phyloP scores from a whole-genome alignment of 2,797 vertebrate genomes.

The Hirundo rustica region DNA sequence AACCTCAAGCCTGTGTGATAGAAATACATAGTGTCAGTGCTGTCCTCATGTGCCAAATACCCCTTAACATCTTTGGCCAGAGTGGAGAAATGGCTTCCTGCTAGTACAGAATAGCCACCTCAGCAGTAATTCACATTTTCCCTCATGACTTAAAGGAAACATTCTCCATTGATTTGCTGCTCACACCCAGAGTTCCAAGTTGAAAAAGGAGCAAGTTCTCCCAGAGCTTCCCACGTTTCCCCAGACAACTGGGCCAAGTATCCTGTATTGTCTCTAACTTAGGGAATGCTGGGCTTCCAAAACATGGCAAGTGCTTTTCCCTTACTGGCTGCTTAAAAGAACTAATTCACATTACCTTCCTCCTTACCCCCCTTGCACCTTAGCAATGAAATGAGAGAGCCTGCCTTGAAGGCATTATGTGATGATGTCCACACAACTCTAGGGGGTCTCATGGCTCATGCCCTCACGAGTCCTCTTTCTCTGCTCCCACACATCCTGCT shows the following conservation, averaged over 20 bases:
- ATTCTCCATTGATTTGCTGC: not conserved
- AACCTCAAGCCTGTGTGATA: not conserved
- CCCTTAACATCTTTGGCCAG: not conserved
- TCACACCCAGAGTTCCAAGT: not conserved
- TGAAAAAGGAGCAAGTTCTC: not conserved
- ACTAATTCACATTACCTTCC: not conserved
- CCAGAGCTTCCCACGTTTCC: not conserved
- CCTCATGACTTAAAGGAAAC: not conserved
- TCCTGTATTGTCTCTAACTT: not conserved
- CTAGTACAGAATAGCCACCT: not conserved
- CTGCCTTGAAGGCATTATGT: not conserved
- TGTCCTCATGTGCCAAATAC: not conserved
- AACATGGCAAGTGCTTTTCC: not conserved
- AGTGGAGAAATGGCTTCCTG: not conserved
- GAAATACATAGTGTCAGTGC: not conserved
- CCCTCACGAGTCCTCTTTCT: not conserved
- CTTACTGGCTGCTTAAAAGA: not conserved
- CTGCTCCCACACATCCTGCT: not conserved
- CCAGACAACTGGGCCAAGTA: not conserved
- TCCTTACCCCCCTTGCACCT: not conserved
- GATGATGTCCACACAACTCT: not conserved
- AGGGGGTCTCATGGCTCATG: not conserved
- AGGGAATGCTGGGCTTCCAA: not conserved
- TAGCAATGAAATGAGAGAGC: not conserved
- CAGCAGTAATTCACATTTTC: not conserved